Evolutionary conservation across 2,797 vertebrate species (phyloP).

Genomic region (Poecilia gillii): DNA sequence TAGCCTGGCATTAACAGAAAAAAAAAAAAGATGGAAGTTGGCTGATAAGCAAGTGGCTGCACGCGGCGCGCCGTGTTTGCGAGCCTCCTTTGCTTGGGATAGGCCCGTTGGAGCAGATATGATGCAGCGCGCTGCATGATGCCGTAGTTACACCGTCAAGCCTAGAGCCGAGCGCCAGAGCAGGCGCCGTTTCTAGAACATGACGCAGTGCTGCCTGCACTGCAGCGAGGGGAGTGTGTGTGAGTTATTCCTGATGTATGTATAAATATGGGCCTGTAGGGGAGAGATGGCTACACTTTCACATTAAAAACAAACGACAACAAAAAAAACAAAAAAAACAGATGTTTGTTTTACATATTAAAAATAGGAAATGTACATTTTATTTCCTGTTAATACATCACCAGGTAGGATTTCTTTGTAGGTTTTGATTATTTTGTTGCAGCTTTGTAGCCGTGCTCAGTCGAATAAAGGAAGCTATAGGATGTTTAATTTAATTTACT

Average conservation of each 20-base stretch:
- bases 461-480: not conserved
- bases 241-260: constrained; percentile 11
- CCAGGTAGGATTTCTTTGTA: not conserved
- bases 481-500: not conserved
- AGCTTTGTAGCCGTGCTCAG: not conserved
- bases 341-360: not conserved
- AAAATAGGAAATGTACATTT: not conserved
- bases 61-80: constrained; percentile 12
- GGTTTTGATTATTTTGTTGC: not conserved
- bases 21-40: not conserved
- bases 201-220: constrained; percentile 55
- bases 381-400: too few relatives aligned
- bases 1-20: constrained; percentile 8
- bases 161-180: constrained; percentile 51
- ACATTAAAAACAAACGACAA: not conserved
- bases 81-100: constrained; percentile 26
- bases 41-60: constrained; percentile 20
- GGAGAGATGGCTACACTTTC: constrained; percentile 9
- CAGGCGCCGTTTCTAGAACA: constrained; percentile 60
- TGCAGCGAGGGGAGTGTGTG: not conserved
- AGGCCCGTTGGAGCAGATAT: constrained; percentile 34
- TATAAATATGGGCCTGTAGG: constrained; percentile 3
- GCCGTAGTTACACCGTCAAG: constrained; percentile 49
- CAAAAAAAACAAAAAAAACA: not conserved
- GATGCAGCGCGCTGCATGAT: constrained; percentile 37